A percentile compares a stretch with the other conserved stretches of the same genome.
These are phyloP conservation scores for Salvelinus sp. DNA, from an alignment of 2,113 vertebrate species.

Conservation along the genomic window DNA sequence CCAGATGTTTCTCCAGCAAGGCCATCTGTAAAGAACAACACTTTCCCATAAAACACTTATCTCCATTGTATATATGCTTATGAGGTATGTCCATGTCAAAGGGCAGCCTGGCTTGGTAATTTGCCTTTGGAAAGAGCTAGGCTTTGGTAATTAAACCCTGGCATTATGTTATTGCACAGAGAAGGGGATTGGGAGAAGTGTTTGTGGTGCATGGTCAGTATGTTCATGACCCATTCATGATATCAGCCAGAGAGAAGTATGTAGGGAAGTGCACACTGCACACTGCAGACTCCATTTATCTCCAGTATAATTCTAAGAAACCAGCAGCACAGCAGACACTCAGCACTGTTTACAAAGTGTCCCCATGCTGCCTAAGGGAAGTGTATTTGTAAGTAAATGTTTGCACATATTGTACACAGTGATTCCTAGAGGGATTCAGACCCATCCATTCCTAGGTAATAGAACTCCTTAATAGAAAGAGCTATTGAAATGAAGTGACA, in stretches of 20 bases:
- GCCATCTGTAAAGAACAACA: conserved; percentile 36
- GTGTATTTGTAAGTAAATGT: conserved; percentile 5
- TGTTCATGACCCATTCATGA: background rate
- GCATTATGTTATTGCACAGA: background rate
- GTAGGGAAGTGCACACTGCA: background rate
- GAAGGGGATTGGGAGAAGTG: background rate
- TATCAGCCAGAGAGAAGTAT: background rate
- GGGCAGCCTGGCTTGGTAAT: conserved; percentile 30
- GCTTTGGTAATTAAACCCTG: conserved; percentile 30
- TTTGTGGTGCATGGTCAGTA: conserved; percentile 1
- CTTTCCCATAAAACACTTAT: conserved; percentile 44
- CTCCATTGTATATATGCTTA: conserved; percentile 36
- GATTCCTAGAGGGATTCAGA: background rate
- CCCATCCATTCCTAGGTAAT: background rate
- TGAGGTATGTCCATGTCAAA: conserved; percentile 36
- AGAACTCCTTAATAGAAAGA: background rate
- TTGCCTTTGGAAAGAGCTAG: conserved; percentile 37
- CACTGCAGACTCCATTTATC: background rate
- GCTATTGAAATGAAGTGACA: background rate
- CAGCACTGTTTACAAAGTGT: background rate
- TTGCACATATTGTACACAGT: background rate
- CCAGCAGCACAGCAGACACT: background rate
- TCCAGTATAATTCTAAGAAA: background rate
- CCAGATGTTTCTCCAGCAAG: conserved; percentile 45
- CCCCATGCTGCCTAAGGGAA: background rate